A percentile compares a stretch with the other conserved stretches of the same genome.
Conservation (phyloP, 2,888 invertebrate genomes). For the Dioctria linearis region DNA sequence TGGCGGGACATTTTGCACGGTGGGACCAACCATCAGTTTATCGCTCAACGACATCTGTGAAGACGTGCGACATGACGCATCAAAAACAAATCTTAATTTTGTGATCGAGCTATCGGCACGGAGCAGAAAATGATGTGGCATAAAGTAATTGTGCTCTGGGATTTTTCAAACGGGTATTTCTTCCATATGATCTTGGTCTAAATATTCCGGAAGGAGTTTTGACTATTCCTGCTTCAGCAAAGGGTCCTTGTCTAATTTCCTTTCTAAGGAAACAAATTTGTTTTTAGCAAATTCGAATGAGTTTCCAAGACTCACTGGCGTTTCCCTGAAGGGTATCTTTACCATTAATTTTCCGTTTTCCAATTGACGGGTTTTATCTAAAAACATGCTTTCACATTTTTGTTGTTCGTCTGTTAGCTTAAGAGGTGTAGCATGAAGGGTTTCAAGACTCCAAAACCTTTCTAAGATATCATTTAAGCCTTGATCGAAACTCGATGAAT, state of each 20-base stretch:
- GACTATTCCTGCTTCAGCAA: constrained; percentile 27
- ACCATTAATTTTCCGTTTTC: constrained; percentile 34
- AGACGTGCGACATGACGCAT: too few relatives aligned
- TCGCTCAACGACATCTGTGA: too few relatives aligned
- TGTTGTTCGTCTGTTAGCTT: too few relatives aligned
- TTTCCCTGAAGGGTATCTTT: constrained; percentile 49
- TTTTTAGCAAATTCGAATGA: constrained; percentile 39
- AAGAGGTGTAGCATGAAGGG: too few relatives aligned
- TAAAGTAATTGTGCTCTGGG: constrained; percentile 16
- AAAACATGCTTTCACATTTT: not conserved
- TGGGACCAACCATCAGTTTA: too few relatives aligned
- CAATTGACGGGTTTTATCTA: constrained; percentile 7
- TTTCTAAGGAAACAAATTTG: constrained; percentile 36
- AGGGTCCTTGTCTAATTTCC: constrained; percentile 30
- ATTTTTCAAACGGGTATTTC: not conserved
- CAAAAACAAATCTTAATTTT: too few relatives aligned
- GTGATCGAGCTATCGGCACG: constrained; percentile 41
- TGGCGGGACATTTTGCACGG: too few relatives aligned
- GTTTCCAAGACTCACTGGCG: constrained; percentile 50
- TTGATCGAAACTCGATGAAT: too few relatives aligned
- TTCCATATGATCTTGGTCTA: constrained; percentile 35
- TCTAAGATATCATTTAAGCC: too few relatives aligned
- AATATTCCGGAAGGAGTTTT: constrained; percentile 47
- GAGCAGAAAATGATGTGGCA: constrained; percentile 48
- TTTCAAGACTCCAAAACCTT: too few relatives aligned